Conservation (phyloP, 2,113 vertebrate genomes). For the Smithornis capensis region DNA sequence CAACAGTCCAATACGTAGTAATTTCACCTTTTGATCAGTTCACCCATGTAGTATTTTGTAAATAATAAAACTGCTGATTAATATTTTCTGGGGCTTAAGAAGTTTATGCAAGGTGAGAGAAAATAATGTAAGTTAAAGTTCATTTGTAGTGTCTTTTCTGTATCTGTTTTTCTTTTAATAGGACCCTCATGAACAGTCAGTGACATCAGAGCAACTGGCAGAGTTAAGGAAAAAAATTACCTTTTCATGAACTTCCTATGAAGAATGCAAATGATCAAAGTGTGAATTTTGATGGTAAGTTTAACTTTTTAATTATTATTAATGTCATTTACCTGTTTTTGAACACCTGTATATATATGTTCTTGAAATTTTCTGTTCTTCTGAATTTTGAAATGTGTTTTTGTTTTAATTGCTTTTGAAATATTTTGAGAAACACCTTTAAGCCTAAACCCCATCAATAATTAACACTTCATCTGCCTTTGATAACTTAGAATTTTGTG, state of each 20-base stretch:
- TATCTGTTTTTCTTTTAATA: background rate
- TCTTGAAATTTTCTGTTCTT: background rate
- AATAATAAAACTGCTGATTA: background rate
- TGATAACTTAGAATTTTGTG: background rate
- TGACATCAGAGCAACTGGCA: background rate
- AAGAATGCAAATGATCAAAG: background rate
- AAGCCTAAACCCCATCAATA: background rate
- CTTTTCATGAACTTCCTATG: background rate
- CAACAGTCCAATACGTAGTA: background rate
- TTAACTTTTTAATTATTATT: background rate
- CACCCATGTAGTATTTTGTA: background rate
- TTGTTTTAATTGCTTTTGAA: background rate
- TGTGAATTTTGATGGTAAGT: conserved; percentile 39
- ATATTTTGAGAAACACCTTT: background rate
- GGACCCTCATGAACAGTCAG: background rate
- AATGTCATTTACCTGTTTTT: background rate
- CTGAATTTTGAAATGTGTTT: background rate
- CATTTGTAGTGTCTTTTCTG: background rate
- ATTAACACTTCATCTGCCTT: background rate
- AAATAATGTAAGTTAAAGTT: background rate
- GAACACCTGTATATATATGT: background rate
- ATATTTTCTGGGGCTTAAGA: background rate
- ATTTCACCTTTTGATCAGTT: background rate
- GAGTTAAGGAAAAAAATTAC: background rate
- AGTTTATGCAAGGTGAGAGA: background rate